These are phyloP conservation scores for Drosophila grimshawi DNA, from an alignment of 1,140 invertebrate genomes.

Conservation along the genomic window DNA sequence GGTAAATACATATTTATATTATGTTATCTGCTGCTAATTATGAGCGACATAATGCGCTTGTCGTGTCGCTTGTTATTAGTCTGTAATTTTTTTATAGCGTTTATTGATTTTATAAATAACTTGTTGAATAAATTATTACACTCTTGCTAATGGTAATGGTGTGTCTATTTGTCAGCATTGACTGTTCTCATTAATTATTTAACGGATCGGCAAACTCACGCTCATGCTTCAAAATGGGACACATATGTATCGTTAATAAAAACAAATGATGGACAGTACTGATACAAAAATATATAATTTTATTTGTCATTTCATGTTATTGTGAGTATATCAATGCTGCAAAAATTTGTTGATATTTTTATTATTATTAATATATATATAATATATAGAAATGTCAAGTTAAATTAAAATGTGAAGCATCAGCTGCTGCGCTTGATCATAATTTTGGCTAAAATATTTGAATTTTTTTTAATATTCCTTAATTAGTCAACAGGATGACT, in stretches of 20 bases:
- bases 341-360: neutral
- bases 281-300: neutral
- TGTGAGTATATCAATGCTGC: neutral
- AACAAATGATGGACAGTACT: neutral
- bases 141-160: conserved; percentile 8
- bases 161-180: conserved; percentile 16
- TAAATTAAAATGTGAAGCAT: neutral
- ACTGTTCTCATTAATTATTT: neutral
- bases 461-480: conserved; percentile 9
- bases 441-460: conserved; percentile 14
- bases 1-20: conserved; percentile 7
- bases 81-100: conserved; percentile 15
- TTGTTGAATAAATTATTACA: conserved; percentile 32
- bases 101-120: conserved; percentile 37
- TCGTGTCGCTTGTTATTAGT: conserved; percentile 33
- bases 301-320: neutral
- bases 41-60: conserved; percentile 50
- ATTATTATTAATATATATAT: neutral
- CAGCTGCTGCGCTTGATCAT: neutral
- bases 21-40: conserved; percentile 34
- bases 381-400: no score
- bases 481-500: conserved; percentile 27
- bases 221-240: no score
- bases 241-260: no score
- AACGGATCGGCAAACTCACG: neutral